Evolutionary conservation across 30 jellyfish, hydroid and myxozoan genomes (phyloP).

Genomic region (Rhopilema esculentum): DNA sequence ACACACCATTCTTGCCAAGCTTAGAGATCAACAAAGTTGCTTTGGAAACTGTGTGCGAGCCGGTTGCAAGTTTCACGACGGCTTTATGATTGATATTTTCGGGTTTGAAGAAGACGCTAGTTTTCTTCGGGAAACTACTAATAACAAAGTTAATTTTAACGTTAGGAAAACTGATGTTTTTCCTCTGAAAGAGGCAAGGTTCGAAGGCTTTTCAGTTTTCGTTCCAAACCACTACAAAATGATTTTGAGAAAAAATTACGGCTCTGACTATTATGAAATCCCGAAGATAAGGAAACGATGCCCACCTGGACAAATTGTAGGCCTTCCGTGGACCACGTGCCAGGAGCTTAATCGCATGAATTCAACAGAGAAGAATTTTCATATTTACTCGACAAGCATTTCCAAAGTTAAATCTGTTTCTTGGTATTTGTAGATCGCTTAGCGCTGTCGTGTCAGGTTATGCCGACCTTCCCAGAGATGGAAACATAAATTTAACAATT

Average conservation of each 20-base stretch:
- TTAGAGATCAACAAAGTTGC: slow-evolving; percentile 82
- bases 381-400: slow-evolving; percentile 6
- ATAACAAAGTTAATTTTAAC: slow-evolving; percentile 10
- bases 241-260: slow-evolving; percentile 44
- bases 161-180: slow-evolving; percentile 35
- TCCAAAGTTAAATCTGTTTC: slow-evolving; percentile 17
- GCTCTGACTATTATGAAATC: slow-evolving; percentile 36
- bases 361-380: background rate
- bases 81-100: slow-evolving; percentile 81
- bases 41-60: slow-evolving; percentile 67
- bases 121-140: slow-evolving; percentile 22
- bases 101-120: slow-evolving; percentile 60
- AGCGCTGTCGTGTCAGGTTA: too few species aligned
- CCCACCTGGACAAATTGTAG: slow-evolving; percentile 69
- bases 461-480: too few species aligned
- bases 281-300: slow-evolving; percentile 52
- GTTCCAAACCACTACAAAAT: slow-evolving; percentile 62
- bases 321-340: slow-evolving; percentile 92
- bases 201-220: slow-evolving; percentile 77
- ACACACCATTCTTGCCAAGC: slow-evolving; percentile 37
- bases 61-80: slow-evolving; percentile 92
- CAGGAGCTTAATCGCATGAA: slow-evolving; percentile 42
- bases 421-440: background rate
- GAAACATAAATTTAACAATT: too few species aligned
- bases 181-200: slow-evolving; percentile 65